Evolutionary conservation across 2,888 invertebrate species (phyloP).

Genomic region (Theodoxus fluviatilis): DNA sequence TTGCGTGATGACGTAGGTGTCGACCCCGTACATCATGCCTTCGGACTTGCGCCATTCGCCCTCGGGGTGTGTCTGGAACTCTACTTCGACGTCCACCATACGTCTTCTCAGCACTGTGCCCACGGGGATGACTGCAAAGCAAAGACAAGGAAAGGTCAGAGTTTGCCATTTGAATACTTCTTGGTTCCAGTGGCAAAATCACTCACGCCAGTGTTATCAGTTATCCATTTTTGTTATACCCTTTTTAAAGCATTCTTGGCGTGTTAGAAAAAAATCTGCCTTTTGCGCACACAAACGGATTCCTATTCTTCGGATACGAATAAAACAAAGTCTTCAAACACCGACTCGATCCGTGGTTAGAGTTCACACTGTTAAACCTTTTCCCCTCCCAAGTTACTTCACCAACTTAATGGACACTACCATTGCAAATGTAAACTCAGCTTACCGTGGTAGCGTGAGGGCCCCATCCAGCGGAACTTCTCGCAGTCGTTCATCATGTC

Average conservation of each 20-base stretch:
- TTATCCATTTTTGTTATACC: neutral
- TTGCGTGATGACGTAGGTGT: slow-evolving; percentile 46
- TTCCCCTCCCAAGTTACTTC: neutral
- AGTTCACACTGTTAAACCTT: too few relatives aligned
- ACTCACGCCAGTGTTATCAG: too few relatives aligned
- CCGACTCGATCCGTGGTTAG: neutral
- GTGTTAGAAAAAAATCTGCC: neutral
- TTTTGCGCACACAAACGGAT: neutral
- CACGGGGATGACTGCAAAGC: slow-evolving; percentile 45
- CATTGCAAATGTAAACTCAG: neutral
- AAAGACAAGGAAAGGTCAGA: neutral
- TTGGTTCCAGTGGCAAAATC: too few relatives aligned
- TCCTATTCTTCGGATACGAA: neutral
- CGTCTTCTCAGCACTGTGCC: slow-evolving; percentile 41
- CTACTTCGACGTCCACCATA: slow-evolving; percentile 44
- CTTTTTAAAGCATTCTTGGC: neutral
- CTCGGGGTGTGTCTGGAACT: slow-evolving; percentile 39
- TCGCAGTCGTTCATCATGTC: slow-evolving; percentile 56
- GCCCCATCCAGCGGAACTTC: slow-evolving; percentile 52
- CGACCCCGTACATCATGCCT: slow-evolving; percentile 45
- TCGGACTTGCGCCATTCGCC: slow-evolving; percentile 37
- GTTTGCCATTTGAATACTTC: too few relatives aligned
- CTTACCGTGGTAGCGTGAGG: slow-evolving; percentile 47
- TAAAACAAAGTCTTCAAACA: neutral
- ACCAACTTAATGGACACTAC: neutral